Evolutionary conservation across 2,888 invertebrate genomes (phyloP), one percentile per base, ranked within the genome.

Genomic region (Apamea crenata): DNA sequence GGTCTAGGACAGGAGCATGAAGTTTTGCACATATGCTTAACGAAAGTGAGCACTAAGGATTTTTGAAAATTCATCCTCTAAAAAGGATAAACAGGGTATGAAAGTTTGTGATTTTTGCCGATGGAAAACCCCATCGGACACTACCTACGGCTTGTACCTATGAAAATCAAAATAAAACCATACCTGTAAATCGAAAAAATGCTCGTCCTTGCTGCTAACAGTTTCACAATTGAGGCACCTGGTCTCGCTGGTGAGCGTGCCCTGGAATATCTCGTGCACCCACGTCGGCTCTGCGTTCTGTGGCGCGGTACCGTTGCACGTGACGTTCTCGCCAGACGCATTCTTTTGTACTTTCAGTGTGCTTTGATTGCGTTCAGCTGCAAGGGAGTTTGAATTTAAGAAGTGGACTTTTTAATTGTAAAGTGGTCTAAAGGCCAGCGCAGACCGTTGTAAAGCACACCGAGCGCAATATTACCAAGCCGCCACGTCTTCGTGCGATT

Each of bases 261-360:
- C 99, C 83, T 99, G 99, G 97, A 99, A 99, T 94, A 99, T 99
- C 96, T 99, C 99, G 94, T 99, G 99, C 82, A 99, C 99, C 99
- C 99, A 99, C 1, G 99, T 99, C 73, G 99, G 99, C 92, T 99
- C 99, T 0, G 98, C 96, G 94, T 82, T 95, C 90, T 98, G 94
- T 0, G 95, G 95, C 47, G 93, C 85, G 90, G 90, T 94, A 25
- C 96, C 97, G 79, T 96, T 96, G 86, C 96, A 96, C 4, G 95
- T 94, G 56, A 96, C 94, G 81, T 92, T 93, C 89, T 97, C 96
- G 8, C 95, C 95, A 1, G 93, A 90, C 12, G 95, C 92, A 80
- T 95, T 95, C 97, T 97, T 98, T 91, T 97, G 97, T 91, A 97
- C 97, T 88, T 96, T 97, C 81, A 97, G 95, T 82, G 98, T 97